Evolutionary conservation across 2,113 vertebrate species (phyloP).

Genomic region (Planiliza haematocheilus): DNA sequence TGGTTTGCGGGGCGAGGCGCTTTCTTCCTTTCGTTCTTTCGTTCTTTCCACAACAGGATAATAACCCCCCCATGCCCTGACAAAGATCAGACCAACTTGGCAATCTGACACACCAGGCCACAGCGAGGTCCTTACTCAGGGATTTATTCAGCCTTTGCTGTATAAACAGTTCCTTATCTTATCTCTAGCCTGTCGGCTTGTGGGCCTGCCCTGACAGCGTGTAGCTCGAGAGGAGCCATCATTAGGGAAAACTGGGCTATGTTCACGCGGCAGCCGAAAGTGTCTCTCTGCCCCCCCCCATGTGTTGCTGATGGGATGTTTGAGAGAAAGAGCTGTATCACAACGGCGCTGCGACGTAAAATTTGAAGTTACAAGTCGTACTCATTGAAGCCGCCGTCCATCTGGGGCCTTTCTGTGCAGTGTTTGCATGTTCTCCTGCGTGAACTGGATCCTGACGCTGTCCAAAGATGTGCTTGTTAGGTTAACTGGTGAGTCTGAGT

Average conservation of each 20-base stretch:
- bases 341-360: background rate
- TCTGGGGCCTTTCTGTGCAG: no score
- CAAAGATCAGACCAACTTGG: slow-evolving; percentile 51
- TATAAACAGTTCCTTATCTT: slow-evolving; percentile 68
- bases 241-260: slow-evolving; percentile 47
- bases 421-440: no score
- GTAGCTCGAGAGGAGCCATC: slow-evolving; percentile 45
- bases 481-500: no score
- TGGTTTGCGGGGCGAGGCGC: slow-evolving; percentile 31
- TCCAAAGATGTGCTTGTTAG: no score
- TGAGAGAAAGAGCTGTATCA: no score
- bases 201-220: slow-evolving; percentile 42
- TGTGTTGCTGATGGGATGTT: background rate
- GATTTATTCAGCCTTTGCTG: slow-evolving; percentile 52
- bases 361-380: no score
- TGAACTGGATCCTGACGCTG: no score
- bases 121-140: slow-evolving; percentile 35
- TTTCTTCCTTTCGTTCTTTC: no score
- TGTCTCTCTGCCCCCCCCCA: slow-evolving; percentile 16
- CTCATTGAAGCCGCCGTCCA: no score
- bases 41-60: slow-evolving; percentile 28
- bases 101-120: slow-evolving; percentile 22
- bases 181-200: slow-evolving; percentile 37
- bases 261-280: slow-evolving; percentile 47
- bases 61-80: slow-evolving; percentile 28